Base-by-base conservation (phyloP, 2,797 vertebrate genomes). In the Periophthalmus magnuspinnatus region DNA sequence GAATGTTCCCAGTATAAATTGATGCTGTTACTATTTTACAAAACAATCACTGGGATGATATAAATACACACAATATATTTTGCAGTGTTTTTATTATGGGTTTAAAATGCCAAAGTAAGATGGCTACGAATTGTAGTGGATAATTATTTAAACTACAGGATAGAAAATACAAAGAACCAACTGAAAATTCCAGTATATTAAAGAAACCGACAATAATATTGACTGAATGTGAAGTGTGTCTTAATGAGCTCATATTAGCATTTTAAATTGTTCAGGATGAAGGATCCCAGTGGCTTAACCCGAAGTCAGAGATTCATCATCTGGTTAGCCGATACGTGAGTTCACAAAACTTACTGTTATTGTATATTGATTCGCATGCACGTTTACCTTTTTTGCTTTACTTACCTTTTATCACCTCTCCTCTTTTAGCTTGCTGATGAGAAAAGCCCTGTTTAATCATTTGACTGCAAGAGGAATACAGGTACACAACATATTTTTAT, bases 391-490 rank as follows among this genome's bases (percentile, higher is more conserved):
- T 11, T 55, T 55, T 5, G 10, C 22, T 22, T 55, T 5, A 22
- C 5, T 55, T 22, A 55, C 21, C 9, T 22, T 3, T 10, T 55
- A 3, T 54, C 1, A 48, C 75, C 65, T 76, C 76, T 67, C 84
- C 34, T 76, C 41, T 76, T 83, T 14, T 89, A 99, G 97, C 21
- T 89, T 98, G 80, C 90, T 99, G 70, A 99, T 99, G 97, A 94
- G 97, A 85, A 99, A 97, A 89, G 78, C 94, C 57, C 91, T 99
- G 70, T 99, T 99, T 88, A 86, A 98, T 68, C 98, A 99, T 87
- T 93, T 99, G 68, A 97, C 94, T 48, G 95, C 96, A 74, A 91
- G 98, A 74, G 98, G 98, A 90, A 97, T 99, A 83, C 97, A 99
- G 94, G 97, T 98, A 93, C 78, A 4, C 48, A 2, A 19, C 55